Percentiles rank a stretch among this genome's conserved stretches.
phyloP scores from a whole-genome alignment of 2,113 vertebrate genomes.

The Gavia stellata region DNA sequence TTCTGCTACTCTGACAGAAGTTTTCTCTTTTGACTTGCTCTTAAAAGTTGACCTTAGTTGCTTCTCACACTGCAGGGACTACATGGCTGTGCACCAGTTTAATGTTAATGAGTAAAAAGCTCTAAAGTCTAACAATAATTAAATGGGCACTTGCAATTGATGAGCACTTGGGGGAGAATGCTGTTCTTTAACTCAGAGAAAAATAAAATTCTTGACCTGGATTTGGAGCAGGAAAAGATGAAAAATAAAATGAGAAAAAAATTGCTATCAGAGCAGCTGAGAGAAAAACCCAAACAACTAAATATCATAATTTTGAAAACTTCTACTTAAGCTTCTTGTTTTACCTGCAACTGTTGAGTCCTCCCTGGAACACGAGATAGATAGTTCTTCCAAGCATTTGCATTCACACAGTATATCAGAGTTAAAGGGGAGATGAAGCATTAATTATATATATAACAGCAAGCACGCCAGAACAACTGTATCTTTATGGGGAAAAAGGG shows the following conservation, averaged over 20 bases:
- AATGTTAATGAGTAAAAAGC: neutral
- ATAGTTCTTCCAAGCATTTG: neutral
- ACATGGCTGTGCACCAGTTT: neutral
- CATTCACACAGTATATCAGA: neutral
- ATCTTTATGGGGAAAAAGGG: neutral
- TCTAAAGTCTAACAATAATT: neutral
- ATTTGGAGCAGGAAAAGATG: neutral
- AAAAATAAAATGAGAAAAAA: neutral
- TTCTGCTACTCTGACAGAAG: neutral
- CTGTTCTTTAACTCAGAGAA: neutral
- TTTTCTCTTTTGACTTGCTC: neutral
- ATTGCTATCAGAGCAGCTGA: neutral
- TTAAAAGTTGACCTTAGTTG: neutral
- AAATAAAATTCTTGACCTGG: neutral
- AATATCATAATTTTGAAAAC: neutral
- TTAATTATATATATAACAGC: neutral
- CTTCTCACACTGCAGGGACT: neutral
- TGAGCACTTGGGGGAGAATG: neutral
- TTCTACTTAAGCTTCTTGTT: neutral
- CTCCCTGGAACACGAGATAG: neutral
- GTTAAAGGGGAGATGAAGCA: neutral
- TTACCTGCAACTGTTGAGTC: neutral
- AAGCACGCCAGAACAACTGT: neutral
- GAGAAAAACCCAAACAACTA: neutral
- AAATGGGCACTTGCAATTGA: neutral